Evolutionary conservation across 37 sponge, comb jelly and placozoan genomes (phyloP), one percentile per base, ranked within the genome.

Genomic region (Hexactinellida sp.): DNA sequence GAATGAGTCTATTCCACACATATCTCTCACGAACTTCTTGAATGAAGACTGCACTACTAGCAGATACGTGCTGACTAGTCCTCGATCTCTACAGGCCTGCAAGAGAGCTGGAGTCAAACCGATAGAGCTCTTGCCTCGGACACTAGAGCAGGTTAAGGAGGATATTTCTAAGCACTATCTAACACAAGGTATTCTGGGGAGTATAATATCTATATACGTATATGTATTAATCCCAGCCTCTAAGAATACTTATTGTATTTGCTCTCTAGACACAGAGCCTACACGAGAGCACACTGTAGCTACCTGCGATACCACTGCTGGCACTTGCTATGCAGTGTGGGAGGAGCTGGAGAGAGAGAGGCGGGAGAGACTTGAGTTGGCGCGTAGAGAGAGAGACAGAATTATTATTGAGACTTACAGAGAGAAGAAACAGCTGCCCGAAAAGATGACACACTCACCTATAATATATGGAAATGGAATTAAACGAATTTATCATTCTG

Each of bases 41-140:
- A 63, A 63, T n/a, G 76, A 63, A 10, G 76, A 63, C 5, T 63
- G 30, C 30, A n/a, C 3, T 21, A 23, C 3, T n/a, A 63, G 76
- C 76, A 63, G 30, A n/a, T 63, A 32, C 76, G 76, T 63, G 34
- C 76, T 63, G 28, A 63, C 76, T 10, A 63, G 76, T n/a, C 76
- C 76, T 25, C 76, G 76, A 28, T 63, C 76, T 63, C 76, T 63
- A n/a, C 76, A 63, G 34, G 76, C 76, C 3, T 63, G 76, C 34
- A 63, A 63, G 34, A 63, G 76, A 23, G 30, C 13, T 25, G 76
- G 76, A 32, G 30, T 63, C 25, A 63, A n/a, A 63, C 76, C 76
- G 25, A 28, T 25, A 3, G 76, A 63, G 25, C 13, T 63, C 19
- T n/a, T 63, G 13, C 76, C 76, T 63, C 76, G 76, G 5, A n/a